Base-by-base conservation (phyloP, 2,888 invertebrate genomes). In the Eilema sororculum region DNA sequence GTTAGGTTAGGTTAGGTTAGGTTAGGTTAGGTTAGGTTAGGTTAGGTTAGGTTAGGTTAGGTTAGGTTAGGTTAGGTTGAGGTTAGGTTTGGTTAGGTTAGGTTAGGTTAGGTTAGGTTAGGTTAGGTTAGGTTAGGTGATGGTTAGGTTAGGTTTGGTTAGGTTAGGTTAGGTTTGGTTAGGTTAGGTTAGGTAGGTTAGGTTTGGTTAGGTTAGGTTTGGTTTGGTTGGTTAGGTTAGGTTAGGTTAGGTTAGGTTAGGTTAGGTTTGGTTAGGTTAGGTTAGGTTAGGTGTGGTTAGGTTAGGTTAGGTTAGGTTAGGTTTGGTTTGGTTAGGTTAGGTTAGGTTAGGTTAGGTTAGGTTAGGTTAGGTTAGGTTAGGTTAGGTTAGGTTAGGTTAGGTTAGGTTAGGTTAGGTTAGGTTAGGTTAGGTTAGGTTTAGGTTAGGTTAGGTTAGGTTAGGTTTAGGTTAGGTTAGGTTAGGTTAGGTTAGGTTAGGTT, bases 331-430 rank as follows among this genome's bases (percentile, higher is more conserved):
- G 68, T 63, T 69, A 63, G 57, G 10, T 37, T 12, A 12, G 33
- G 10, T 37, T 5, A 5, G 68, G 56, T 69, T 56, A 33, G 68
- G 56, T 28, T 69, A 63, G 57, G 68, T 63, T 69, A 57, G 33
- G 68, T 56, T 69, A 57, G 57, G 64, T 63, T 69, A 62, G 62
- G 64, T 71, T 75, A 71, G 75, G 75, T 75, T 75, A 72, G 75
- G 72, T 75, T 72, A 75, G 75, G 72, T 75, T 75, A 75, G 75
- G 75, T 75, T 75, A 73, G 75, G 73, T 75, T 73, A 75, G 75
- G 75, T 75, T 75, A 75, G 75, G 75, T 75, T 75, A 73, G 75
- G 73, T 75, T 73, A 75, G 75, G 75, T 75, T 75, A 75, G 75
- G 75, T 75, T 75, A 73, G 75, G 73, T 75, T 73, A 75, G 75